A percentile compares a stretch with the other conserved stretches of the same genome.
Evolutionary conservation across 1,140 invertebrate species (phyloP).

Genomic region (Drosophila repleta): DNA sequence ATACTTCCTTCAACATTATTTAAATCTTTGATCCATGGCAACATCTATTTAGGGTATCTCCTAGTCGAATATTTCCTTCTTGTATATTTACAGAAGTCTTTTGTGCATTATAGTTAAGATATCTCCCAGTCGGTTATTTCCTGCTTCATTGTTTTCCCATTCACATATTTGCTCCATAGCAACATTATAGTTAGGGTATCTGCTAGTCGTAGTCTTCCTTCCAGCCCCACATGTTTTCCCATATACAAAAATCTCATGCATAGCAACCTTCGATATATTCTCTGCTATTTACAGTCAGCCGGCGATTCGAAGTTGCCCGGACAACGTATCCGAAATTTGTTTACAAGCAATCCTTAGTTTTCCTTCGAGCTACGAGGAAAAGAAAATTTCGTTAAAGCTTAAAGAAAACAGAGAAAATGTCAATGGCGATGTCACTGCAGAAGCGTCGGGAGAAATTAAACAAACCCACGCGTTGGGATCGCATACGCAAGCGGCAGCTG

Average conservation of each 20-base stretch:
- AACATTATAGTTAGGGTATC: neutral
- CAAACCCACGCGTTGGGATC: slow-evolving; percentile 79
- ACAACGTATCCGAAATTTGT: slow-evolving; percentile 48
- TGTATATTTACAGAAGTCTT: too few species aligned
- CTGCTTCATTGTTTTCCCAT: too few species aligned
- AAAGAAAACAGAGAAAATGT: neutral
- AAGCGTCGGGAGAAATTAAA: slow-evolving; percentile 76
- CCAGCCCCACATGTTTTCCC: neutral
- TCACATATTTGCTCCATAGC: too few species aligned
- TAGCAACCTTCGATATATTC: slow-evolving; percentile 5
- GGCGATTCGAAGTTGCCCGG: slow-evolving; percentile 46
- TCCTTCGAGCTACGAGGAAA: neutral
- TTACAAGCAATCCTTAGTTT: slow-evolving; percentile 40
- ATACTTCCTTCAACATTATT: too few species aligned
- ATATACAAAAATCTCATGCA: neutral
- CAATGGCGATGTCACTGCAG: slow-evolving; percentile 58
- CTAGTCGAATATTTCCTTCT: too few species aligned
- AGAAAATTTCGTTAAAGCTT: neutral
- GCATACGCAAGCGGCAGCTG: slow-evolving; percentile 71
- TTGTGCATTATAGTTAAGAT: too few species aligned
- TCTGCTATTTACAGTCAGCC: neutral
- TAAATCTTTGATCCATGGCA: too few species aligned
- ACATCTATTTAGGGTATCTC: too few species aligned
- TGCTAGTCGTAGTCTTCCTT: neutral
- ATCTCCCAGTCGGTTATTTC: too few species aligned